A percentile compares a stretch with the other conserved stretches of the same genome.
phyloP scores from a whole-genome alignment of 2,888 invertebrate species.

The Ectemnius lituratus region DNA sequence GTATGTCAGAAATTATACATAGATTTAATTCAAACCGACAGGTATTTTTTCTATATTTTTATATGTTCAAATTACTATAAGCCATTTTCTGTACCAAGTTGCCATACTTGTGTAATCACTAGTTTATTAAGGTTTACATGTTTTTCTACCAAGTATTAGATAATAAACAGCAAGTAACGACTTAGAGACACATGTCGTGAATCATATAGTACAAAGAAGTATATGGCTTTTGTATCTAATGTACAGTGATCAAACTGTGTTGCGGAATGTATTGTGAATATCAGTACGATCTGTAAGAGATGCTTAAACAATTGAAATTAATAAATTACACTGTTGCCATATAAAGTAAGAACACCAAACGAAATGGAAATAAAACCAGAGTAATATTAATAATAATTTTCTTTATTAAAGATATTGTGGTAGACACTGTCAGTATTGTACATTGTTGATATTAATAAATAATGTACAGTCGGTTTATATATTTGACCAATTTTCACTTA shows the following conservation, averaged over 20 bases:
- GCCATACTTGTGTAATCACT: slow-evolving; percentile 44
- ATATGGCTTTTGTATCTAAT: slow-evolving; percentile 50
- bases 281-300: slow-evolving; percentile 37
- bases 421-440: background rate
- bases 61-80: slow-evolving; percentile 36
- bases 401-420: background rate
- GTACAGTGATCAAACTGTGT: slow-evolving; percentile 40
- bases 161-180: slow-evolving; percentile 39
- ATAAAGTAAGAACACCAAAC: slow-evolving; percentile 18
- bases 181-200: slow-evolving; percentile 39
- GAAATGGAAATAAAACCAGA: slow-evolving; percentile 7
- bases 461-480: slow-evolving; percentile 1
- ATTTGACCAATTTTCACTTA: background rate
- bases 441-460: background rate
- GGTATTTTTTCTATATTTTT: slow-evolving; percentile 39
- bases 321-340: slow-evolving; percentile 49
- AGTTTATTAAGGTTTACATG: slow-evolving; percentile 43
- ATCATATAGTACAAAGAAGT: slow-evolving; percentile 46
- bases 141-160: slow-evolving; percentile 44
- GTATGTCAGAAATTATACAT: slow-evolving; percentile 11
- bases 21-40: slow-evolving; percentile 4
- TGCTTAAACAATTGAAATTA: slow-evolving; percentile 37
- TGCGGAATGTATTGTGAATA: slow-evolving; percentile 37
- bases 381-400: slow-evolving; percentile 20
- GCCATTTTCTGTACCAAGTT: slow-evolving; percentile 38